Evolutionary conservation across 2,888 invertebrate genomes (phyloP).

Genomic region (Dryocosmus kuriphilus): DNA sequence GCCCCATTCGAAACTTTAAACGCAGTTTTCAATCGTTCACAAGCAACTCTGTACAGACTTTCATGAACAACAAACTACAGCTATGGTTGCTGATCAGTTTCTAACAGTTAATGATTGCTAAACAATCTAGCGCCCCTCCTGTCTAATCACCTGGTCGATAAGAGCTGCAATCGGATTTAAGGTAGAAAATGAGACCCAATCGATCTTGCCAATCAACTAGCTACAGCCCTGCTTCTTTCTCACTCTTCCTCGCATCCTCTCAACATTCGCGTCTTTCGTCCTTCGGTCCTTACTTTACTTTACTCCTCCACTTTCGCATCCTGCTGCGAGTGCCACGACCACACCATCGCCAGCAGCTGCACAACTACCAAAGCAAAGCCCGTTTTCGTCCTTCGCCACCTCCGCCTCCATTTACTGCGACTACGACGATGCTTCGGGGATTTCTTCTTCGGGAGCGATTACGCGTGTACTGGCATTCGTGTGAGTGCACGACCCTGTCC

Average conservation of each 20-base stretch:
- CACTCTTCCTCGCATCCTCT: conserved; percentile 41
- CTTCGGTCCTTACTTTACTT: conserved; percentile 34
- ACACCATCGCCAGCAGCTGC: conserved; percentile 29
- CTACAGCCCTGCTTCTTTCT: conserved; percentile 26
- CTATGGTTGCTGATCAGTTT: not conserved
- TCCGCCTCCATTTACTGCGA: conserved; percentile 71
- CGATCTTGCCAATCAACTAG: conserved; percentile 34
- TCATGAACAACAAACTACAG: not conserved
- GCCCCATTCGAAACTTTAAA: too few species aligned
- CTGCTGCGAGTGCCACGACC: conserved; percentile 37
- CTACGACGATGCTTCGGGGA: conserved; percentile 78
- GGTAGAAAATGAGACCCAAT: conserved; percentile 1
- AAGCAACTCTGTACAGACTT: too few species aligned
- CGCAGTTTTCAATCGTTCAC: too few species aligned
- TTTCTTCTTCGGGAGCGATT: conserved; percentile 69
- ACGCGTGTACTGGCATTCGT: conserved; percentile 55
- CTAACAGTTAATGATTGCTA: not conserved
- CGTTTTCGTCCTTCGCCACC: conserved; percentile 66
- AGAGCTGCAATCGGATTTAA: conserved; percentile 14
- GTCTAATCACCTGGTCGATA: not conserved
- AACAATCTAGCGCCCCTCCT: not conserved
- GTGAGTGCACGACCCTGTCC: conserved; percentile 38
- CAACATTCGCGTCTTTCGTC: conserved; percentile 34
- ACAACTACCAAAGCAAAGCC: conserved; percentile 25
- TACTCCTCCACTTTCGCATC: conserved; percentile 38